Evolutionary conservation across 2,797 vertebrate species (phyloP), one percentile per base, ranked within the genome.

Genomic region (Danionella dracula): DNA sequence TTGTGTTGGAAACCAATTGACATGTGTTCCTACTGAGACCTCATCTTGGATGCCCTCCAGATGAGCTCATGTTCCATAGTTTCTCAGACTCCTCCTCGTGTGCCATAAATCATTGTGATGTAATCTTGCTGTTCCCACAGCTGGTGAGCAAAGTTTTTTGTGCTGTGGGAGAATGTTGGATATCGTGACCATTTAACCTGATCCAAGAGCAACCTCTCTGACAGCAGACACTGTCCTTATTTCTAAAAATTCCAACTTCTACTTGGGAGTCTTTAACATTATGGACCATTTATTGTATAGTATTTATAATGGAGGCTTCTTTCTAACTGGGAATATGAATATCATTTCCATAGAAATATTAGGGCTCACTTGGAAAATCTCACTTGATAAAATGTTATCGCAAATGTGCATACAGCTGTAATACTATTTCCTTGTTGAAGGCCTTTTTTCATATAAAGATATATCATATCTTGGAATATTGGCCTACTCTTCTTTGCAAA

Each of bases 51-150:
- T 44, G 41, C 46, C 71, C 57, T 85, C 87, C 85, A 88, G 45
- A 83, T 75, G 69, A 48, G 81, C 82, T 89, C 81, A 81, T 78
- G 82, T 87, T 89, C 79, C 86, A 84, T 84, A 69, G 62, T 77
- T 76, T 57, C 56, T 55, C 41, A n/a, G 19, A 29, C 66, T 51
- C 40, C 16, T 53, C 37, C 38, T 73, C 6, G 50, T 67, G 56
- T 76, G 74, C 76, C 80, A 84, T 90, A 89, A 90, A 88, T 89
- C 85, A 86, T 79, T 78, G 78, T 88, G 88, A 87, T 86, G 84
- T 83, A 86, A 89, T 85, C 85, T 85, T 88, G 80, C 80, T 71
- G 5, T 66, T 66, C 51, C 63, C 63, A 66, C 51, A 46, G 51
- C 51, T 55, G 32, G 13, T 38, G 51, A 55, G 29, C 32, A 35